Percentiles rank a stretch among this genome's conserved stretches.
These are phyloP conservation scores for Entomyzon cyanotis DNA, from an alignment of 2,113 vertebrate genomes.

Conservation along the genomic window DNA sequence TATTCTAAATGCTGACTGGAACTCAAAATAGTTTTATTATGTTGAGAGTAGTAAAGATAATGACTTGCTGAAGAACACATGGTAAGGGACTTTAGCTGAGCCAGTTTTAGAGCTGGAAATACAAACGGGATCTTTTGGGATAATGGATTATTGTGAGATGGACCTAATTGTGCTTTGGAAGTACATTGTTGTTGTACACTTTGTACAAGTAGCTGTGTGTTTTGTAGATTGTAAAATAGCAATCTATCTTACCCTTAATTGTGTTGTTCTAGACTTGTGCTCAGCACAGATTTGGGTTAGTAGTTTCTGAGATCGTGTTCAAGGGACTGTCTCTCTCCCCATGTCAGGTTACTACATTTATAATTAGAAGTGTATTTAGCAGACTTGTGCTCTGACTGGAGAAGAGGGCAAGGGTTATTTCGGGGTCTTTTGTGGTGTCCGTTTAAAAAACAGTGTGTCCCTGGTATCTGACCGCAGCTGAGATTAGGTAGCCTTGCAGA, in stretches of 20 bases:
- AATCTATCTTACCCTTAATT: accelerated
- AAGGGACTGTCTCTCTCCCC: not conserved
- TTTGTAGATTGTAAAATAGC: not conserved
- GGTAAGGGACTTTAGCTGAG: not conserved
- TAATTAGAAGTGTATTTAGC: conserved; percentile 26
- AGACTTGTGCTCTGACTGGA: not conserved
- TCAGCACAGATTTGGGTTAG: not conserved
- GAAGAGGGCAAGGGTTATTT: conserved; percentile 34
- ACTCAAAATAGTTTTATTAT: not conserved
- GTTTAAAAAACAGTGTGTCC: not conserved
- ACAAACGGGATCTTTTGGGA: not conserved
- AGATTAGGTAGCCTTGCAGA: not conserved
- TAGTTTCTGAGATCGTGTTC: not conserved
- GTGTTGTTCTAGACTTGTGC: not conserved
- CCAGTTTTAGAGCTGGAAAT: not conserved
- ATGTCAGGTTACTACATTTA: conserved; percentile 55
- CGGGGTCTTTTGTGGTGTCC: not conserved
- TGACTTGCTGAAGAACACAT: not conserved
- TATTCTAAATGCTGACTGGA: not conserved
- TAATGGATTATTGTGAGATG: not conserved
- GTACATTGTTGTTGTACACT: not conserved
- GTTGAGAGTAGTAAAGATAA: not conserved
- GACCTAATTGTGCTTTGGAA: not conserved
- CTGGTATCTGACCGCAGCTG: not conserved
- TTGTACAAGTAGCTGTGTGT: not conserved